A percentile compares a stretch with the other conserved stretches of the same genome.
These are phyloP conservation scores for Lordiphosa collinella DNA, from an alignment of 1,140 invertebrate species.

Conservation along the genomic window DNA sequence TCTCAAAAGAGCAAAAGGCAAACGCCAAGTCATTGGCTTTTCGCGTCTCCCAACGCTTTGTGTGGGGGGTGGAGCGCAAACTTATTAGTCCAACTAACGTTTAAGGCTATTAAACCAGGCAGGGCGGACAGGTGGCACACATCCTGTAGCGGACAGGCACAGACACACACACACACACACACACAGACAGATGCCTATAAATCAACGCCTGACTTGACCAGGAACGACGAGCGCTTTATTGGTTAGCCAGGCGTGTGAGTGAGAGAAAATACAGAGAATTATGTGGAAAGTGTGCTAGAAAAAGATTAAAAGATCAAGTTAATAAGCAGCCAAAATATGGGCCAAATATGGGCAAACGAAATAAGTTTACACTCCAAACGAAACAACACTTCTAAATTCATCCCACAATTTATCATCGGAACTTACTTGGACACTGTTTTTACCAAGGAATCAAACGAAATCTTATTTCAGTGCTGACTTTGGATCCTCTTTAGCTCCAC, in stretches of 20 bases:
- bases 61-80: conserved; percentile 16
- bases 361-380: no score
- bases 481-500: no score
- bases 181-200: conserved; percentile 45
- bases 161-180: conserved; percentile 9
- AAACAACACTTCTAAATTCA: no score
- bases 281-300: conserved; percentile 11
- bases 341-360: no score
- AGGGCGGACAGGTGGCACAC: conserved; percentile 9
- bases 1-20: conserved; percentile 65
- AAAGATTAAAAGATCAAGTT: conserved; percentile 23
- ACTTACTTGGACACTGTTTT: no score
- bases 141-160: conserved; percentile 3
- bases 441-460: no score
- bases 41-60: conserved; percentile 33
- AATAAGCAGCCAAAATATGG: conserved; percentile 1
- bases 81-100: conserved; percentile 59
- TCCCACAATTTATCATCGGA: no score
- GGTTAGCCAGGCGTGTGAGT: not conserved
- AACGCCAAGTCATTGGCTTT: conserved; percentile 56
- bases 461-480: no score
- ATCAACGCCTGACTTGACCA: conserved; percentile 45
- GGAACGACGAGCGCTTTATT: conserved; percentile 28
- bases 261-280: not conserved
- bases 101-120: conserved; percentile 48